Conservation (phyloP, 2,113 vertebrate species). For the Burhinus oedicnemus region DNA sequence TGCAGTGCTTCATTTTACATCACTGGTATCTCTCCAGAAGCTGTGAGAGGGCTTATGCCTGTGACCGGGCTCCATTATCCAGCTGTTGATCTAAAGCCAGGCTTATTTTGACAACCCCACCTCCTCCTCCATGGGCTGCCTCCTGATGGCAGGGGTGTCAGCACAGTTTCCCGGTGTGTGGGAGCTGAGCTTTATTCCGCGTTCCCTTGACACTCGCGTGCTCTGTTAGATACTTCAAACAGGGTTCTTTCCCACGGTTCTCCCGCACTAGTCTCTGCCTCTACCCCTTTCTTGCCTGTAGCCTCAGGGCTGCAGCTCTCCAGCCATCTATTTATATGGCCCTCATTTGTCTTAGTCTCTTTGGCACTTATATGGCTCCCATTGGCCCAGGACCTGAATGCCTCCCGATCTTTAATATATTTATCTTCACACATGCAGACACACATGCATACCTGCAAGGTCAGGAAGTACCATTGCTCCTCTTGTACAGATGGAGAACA, state of each 20-base stretch:
- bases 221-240: conserved; percentile 13
- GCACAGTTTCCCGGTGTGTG: neutral
- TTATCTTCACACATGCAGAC: conserved; percentile 59
- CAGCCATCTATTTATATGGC: conserved; percentile 60
- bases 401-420: conserved; percentile 58
- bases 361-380: conserved; percentile 65
- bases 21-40: neutral
- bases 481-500: conserved; percentile 14
- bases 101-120: neutral
- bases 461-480: conserved; percentile 47
- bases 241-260: conserved; percentile 43
- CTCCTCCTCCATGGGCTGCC: neutral
- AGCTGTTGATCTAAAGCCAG: neutral
- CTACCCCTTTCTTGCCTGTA: conserved; percentile 23
- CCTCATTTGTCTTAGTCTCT: conserved; percentile 57
- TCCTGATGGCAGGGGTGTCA: neutral
- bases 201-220: neutral
- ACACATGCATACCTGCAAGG: conserved; percentile 39
- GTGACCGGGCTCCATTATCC: neutral
- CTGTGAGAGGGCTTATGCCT: neutral
- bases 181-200: neutral
- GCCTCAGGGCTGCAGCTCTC: conserved; percentile 33
- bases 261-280: neutral
- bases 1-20: neutral
- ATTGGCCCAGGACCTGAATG: conserved; percentile 26